Evolutionary conservation across 37 sponge, comb jelly and placozoan species (phyloP).

Genomic region (Aplysina aerophoba): DNA sequence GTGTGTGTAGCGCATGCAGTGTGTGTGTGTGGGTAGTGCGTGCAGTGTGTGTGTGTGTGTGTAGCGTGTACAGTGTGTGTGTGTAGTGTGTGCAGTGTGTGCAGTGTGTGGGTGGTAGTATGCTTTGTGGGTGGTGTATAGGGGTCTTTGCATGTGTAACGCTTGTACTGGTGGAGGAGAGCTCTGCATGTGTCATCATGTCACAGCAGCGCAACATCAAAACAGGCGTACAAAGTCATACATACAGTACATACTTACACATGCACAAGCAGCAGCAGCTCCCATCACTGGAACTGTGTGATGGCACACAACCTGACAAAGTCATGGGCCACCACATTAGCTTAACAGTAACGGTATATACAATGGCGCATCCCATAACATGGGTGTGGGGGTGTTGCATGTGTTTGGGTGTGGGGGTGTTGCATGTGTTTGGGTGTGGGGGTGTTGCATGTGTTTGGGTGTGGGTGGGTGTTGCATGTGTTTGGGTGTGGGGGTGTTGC

Average conservation of each 20-base stretch:
- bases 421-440: conserved; percentile 19
- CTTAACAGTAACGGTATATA: neutral
- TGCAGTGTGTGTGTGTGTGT: conserved; percentile 40
- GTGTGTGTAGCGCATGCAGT: conserved; percentile 31
- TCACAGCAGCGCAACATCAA: too few species aligned
- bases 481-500: conserved; percentile 18
- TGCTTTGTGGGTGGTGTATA: conserved; percentile 40
- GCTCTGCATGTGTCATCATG: too few species aligned
- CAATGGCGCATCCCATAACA: neutral
- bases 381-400: neutral
- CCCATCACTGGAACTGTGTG: too few species aligned
- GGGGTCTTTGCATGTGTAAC: conserved; percentile 32
- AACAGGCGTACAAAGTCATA: too few species aligned
- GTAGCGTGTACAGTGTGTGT: conserved; percentile 1
- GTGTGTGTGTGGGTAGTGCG: conserved; percentile 42
- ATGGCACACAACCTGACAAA: too few species aligned
- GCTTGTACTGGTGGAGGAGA: too few species aligned
- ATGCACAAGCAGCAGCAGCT: too few species aligned
- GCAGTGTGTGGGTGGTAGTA: neutral
- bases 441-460: conserved; percentile 44
- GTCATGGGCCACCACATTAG: too few species aligned
- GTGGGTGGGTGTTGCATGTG: neutral
- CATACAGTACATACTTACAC: too few species aligned
- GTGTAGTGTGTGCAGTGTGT: neutral
- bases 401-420: neutral